phyloP scores from a whole-genome alignment of 1,140 invertebrate genomes.

The Aphelinus atriplicis region DNA sequence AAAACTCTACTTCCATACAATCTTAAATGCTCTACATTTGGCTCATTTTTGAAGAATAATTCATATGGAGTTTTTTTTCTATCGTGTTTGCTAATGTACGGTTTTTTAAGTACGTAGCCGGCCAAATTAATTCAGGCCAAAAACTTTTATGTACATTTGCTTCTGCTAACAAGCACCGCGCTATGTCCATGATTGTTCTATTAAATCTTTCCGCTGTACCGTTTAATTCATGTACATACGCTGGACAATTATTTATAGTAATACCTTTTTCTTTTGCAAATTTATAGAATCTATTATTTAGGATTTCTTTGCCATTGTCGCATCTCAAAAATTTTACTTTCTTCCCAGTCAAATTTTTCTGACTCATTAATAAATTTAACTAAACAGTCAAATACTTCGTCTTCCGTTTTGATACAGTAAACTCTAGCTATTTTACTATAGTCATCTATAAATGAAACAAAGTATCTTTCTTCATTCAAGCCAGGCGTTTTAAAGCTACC shows the following conservation, averaged over 20 bases:
- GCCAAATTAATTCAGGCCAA: constrained; percentile 51
- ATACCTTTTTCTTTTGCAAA: constrained; percentile 41
- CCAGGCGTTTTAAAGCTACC: constrained; percentile 32
- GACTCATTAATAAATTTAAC: neutral
- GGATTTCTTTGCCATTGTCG: constrained; percentile 39
- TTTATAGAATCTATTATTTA: constrained; percentile 37
- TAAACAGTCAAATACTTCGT: constrained; percentile 5
- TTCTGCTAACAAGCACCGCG: constrained; percentile 46
- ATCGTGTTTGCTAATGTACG: constrained; percentile 52
- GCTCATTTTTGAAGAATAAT: neutral
- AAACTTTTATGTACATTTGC: constrained; percentile 48
- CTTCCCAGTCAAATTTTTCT: constrained; percentile 4
- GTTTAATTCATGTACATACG: constrained; percentile 42
- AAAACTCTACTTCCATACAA: neutral
- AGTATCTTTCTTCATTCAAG: constrained; percentile 37
- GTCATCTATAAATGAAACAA: constrained; percentile 43
- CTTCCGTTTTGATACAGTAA: constrained; percentile 5
- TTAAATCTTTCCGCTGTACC: constrained; percentile 41
- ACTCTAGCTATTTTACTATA: constrained; percentile 25
- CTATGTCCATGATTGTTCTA: constrained; percentile 40
- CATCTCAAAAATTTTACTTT: constrained; percentile 38
- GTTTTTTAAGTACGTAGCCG: constrained; percentile 52
- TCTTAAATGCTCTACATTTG: too few species aligned
- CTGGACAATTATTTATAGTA: constrained; percentile 32
- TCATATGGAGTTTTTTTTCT: constrained; percentile 57